phyloP scores from a whole-genome alignment of 2,113 vertebrate species.

The Hystrix brachyura region DNA sequence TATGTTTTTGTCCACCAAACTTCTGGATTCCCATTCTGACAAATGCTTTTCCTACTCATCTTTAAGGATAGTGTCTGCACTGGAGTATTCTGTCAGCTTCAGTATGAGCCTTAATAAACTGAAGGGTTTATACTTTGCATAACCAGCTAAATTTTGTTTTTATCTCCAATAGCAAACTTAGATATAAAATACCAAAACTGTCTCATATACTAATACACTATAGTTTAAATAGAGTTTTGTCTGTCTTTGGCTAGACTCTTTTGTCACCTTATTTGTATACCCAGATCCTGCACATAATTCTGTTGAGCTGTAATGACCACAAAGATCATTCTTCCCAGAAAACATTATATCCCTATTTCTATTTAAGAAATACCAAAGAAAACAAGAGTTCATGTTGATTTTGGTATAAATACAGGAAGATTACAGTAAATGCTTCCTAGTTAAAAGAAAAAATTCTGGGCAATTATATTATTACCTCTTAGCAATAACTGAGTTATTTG shows the following conservation, averaged over 20 bases:
- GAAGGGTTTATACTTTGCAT: not conserved
- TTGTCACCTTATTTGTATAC: conserved; percentile 37
- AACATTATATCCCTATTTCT: conserved; percentile 13
- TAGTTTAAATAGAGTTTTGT: conserved; percentile 16
- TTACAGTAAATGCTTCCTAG: conserved; percentile 29
- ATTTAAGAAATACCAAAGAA: conserved; percentile 48
- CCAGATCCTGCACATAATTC: conserved; percentile 49
- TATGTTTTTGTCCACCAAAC: not conserved
- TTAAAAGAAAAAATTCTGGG: not conserved
- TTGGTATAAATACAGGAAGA: not conserved
- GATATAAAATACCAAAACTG: conserved; percentile 23
- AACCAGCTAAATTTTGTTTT: conserved; percentile 51
- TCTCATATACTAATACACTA: conserved; percentile 56
- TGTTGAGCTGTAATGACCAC: conserved; percentile 63
- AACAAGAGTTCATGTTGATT: not conserved
- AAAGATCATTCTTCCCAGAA: conserved; percentile 8
- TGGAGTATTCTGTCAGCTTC: conserved; percentile 9
- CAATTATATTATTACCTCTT: conserved; percentile 1
- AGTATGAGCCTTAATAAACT: not conserved
- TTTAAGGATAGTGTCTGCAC: conserved; percentile 19
- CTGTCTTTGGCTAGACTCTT: conserved; percentile 39
- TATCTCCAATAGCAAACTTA: conserved; percentile 60
- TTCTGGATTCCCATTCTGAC: not conserved
- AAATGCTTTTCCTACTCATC: conserved; percentile 5
- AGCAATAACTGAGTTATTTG: conserved; percentile 27